Evolutionary conservation across 2,113 vertebrate genomes (phyloP).

Genomic region (Alligator mississippiensis): DNA sequence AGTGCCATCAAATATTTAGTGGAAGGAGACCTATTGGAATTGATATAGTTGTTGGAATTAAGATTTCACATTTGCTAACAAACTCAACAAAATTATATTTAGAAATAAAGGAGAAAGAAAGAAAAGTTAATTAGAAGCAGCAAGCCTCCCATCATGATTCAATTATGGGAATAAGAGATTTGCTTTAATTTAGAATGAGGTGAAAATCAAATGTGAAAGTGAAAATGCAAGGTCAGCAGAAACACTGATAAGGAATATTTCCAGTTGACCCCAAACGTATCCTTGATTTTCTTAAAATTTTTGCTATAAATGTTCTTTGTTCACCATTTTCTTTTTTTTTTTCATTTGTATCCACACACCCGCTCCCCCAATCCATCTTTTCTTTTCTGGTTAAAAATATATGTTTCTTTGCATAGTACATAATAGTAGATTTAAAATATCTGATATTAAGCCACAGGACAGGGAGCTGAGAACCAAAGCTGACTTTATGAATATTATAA

Average conservation of each 20-base stretch:
- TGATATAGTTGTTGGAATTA: neutral
- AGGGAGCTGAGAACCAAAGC: neutral
- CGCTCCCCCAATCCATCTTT: conserved; percentile 9
- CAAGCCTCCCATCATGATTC: neutral
- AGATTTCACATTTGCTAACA: conserved; percentile 20
- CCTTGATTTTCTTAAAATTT: neutral
- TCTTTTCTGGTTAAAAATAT: conserved; percentile 26
- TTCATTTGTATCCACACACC: neutral
- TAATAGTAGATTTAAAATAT: neutral
- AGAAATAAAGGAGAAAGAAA: neutral
- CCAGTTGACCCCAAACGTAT: neutral
- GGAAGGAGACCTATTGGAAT: conserved; percentile 1
- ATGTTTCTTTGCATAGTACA: neutral
- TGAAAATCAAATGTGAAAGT: conserved; percentile 31
- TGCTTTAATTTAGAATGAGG: conserved; percentile 29
- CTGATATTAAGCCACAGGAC: neutral
- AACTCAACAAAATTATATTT: conserved; percentile 22
- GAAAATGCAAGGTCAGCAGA: neutral
- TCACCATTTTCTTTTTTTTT: neutral
- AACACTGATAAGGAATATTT: neutral
- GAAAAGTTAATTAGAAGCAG: conserved; percentile 45
- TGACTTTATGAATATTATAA: neutral
- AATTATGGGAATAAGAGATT: conserved; percentile 3
- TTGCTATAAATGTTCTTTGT: neutral
- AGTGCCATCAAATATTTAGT: neutral